Conservation (phyloP, 2,113 vertebrate genomes). For the Nycticebus coucang region DNA sequence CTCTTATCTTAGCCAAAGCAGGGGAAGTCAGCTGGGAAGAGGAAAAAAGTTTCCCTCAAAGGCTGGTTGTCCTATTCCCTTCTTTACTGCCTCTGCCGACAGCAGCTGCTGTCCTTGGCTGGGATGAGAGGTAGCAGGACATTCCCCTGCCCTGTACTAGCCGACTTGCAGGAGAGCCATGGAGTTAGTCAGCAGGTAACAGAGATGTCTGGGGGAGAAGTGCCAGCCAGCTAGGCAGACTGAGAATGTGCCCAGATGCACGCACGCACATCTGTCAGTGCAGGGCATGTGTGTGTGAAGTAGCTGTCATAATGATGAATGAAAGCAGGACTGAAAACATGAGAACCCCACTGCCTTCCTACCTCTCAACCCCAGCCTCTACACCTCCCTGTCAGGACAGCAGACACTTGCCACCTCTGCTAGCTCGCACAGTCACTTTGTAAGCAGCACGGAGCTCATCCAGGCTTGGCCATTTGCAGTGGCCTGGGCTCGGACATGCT, state of each 20-base stretch:
- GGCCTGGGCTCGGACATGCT: neutral
- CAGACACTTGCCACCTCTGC: neutral
- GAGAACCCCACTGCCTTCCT: neutral
- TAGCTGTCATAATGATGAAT: neutral
- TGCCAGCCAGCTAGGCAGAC: neutral
- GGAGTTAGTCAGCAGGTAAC: neutral
- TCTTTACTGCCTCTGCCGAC: neutral
- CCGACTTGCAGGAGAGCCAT: neutral
- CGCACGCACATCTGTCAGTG: neutral
- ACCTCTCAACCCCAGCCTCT: neutral
- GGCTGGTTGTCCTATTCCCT: neutral
- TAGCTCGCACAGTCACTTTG: neutral
- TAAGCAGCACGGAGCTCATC: neutral
- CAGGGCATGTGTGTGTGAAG: neutral
- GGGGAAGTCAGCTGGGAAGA: neutral
- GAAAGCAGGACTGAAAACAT: neutral
- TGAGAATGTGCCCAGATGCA: neutral
- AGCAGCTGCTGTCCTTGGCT: constrained; percentile 61
- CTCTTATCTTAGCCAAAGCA: neutral
- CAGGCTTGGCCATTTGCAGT: neutral
- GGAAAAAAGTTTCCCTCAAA: neutral
- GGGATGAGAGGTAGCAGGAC: neutral
- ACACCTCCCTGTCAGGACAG: neutral
- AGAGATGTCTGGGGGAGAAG: constrained; percentile 52
- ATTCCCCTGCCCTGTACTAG: neutral